Evolutionary conservation across 2,797 vertebrate genomes (phyloP), one percentile per base, ranked within the genome.

Genomic region (Dendrocincla fuliginosa): DNA sequence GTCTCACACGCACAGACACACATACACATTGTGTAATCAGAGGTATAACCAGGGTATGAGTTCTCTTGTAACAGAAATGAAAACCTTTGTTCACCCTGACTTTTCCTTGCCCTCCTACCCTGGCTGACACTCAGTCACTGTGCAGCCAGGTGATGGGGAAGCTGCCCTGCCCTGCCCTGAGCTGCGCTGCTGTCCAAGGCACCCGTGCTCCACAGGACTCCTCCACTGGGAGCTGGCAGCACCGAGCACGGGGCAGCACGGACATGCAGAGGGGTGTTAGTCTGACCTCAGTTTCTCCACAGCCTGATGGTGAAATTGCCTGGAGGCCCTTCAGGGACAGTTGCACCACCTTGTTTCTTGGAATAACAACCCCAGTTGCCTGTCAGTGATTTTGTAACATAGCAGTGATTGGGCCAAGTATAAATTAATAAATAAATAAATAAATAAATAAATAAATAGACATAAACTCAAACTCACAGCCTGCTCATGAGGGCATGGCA

Each of bases 211-310:
- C 79, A 32, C 41, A 42, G 83, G 46, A 82, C 55, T 12, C 39
- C 39, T 39, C 39, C 2, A 0, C 0, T 9, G 16, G 16, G 27
- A 52, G 4, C n/a, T 83, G 67, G 32, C 25, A 25, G 84, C 23
- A 35, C 22, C 1, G 11, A 76, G 60, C 68, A 77, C 50, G 41
- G 49, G 67, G 32, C 25, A 25, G 84, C 23, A n/a, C 19, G 16
- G 7, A 44, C 28, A 28, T 35, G 9, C 30, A 69, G 52, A 52
- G n/a, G 46, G 56, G 9, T 75, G 25, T 56, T 46, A 13, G 20
- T n/a, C 42, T 80, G 28, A 89, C 50, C 64, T 53, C 90, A n/a
- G 64, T 85, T 88, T 83, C 84, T 78, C 60, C 92, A 61, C 5
- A 50, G 60, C 14, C 35, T 27, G 89, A 16, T 87, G 84, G n/a